Evolutionary conservation across 2,797 vertebrate species (phyloP), one percentile per base, ranked within the genome.

Genomic region (Emydoidea blandingii): DNA sequence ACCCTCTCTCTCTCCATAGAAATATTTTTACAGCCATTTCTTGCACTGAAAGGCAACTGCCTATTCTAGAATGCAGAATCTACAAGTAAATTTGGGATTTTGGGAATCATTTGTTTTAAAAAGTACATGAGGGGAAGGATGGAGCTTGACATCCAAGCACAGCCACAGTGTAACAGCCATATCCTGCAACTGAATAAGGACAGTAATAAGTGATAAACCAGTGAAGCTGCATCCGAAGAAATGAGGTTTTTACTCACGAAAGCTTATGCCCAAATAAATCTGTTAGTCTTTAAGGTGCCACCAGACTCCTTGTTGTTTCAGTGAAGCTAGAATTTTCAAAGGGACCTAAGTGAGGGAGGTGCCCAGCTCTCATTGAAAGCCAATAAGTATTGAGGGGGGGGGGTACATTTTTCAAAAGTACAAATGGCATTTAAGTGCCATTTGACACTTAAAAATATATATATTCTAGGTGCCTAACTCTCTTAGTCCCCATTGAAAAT

Each of bases 51-150:
- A 34, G 59, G 14, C 59, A 62, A 34, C 15, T 2, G 6, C 15
- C 31, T 62, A 34, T 8, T 8, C 15, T 62, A 62, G 31, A 34
- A 62, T n/a, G 18, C 34, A 68, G 34, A 68, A 19, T 68, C 34
- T 68, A 68, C 34, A 18, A 37, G 8, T 16, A 68, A 21, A 19
- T 68, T 37, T 1, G 53, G 3, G 5, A 5, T 11, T 68, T 94
- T 85, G 92, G 37, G 2, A 2, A 6, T 88, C 79, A 8, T 3
- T 85, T 88, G 4, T 23, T 93, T 93, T 93, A 78, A 74, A 93
- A 88, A 50, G 12, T 27, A 12, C 0, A n/a, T n/a, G 72, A 87
- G 25, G 23, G 72, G 72, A 47, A 44, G 19, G 57, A 7, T 34
- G 19, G 16, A 88, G 95, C 86, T 89, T 90, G 54, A 37, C 74